These are phyloP conservation scores for Sminthurinus aureus DNA, from an alignment of 2,888 invertebrate genomes.

Conservation along the genomic window DNA sequence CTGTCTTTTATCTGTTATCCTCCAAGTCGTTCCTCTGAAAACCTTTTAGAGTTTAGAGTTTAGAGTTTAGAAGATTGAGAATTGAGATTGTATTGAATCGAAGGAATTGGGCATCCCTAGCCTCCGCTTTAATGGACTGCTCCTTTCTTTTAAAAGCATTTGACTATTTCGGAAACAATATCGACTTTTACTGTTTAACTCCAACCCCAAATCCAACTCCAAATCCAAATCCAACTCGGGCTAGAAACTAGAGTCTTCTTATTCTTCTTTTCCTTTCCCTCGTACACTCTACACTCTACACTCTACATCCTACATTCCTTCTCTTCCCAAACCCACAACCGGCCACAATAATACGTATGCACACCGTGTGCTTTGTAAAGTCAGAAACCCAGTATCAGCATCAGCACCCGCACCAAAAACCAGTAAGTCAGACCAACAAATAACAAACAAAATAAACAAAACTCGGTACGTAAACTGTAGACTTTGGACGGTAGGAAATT, in stretches of 20 bases:
- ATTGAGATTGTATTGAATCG: no score
- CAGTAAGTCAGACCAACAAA: background rate
- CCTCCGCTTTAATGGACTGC: slow-evolving; percentile 56
- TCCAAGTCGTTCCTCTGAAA: no score
- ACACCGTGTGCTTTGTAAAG: no score
- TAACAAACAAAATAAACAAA: background rate
- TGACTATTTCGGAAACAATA: slow-evolving; percentile 60
- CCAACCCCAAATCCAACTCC: slow-evolving; percentile 11
- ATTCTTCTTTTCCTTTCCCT: slow-evolving; percentile 16
- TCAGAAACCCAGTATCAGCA: no score
- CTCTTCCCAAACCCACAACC: background rate
- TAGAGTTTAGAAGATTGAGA: no score
- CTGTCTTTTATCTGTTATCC: no score
- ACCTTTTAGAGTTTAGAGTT: no score
- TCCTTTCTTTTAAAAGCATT: slow-evolving; percentile 60
- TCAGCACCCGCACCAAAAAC: background rate
- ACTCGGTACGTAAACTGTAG: no score
- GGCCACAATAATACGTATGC: background rate
- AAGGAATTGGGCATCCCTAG: no score
- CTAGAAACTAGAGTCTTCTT: background rate
- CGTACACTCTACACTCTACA: background rate
- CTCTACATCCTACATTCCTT: background rate
- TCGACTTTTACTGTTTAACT: slow-evolving; percentile 55
- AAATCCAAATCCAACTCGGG: no score
- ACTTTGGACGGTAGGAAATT: background rate